Evolutionary conservation across 2,113 vertebrate species (phyloP), one percentile per base, ranked within the genome.

Genomic region (Oryzias celebensis): DNA sequence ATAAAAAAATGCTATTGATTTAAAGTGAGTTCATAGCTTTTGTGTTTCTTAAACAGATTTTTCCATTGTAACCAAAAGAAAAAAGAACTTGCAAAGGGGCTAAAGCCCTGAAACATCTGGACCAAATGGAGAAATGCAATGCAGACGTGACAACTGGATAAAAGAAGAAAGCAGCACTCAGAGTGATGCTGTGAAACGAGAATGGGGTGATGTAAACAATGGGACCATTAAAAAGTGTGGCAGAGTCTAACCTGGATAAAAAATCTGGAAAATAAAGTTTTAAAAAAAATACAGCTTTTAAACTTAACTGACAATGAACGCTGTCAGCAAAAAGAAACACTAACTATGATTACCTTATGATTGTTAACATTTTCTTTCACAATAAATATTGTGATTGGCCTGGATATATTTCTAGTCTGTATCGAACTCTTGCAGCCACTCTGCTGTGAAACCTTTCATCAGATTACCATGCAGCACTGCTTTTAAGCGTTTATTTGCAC

Each of bases 31-130:
- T 78, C 54, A 55, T 62, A 65, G 65, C 53, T 14, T 24, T 5
- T 18, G 23, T 50, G 57, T 72, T 67, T 78, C 58, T 69, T 47
- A 57, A 50, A 68, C 54, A 44, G 55, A 66, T 83, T 68, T 87
- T 82, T 78, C 67, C 83, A 76, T 48, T 69, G 82, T 88, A 81
- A 78, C 85, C 70, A 73, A 64, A 83, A 86, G 81, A 83, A 58
- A 65, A 73, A 82, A 52, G 52, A 68, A 54, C 42, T 42, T 58
- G 81, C 73, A 82, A 89, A 81, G 51, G 70, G 67, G 48, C 73
- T 63, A 59, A 82, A 83, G 76, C 73, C 59, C 41, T 72, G 74
- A 63, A 87, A 91, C 87, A 91, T 92, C 90, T 92, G 90, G 84
- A 79, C 57, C 52, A 77, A 70, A 87, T 79, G 73, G 81, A 83